Conservation (phyloP, 37 sponge, comb jelly and placozoan genomes). For the Eunapius fragilis region DNA sequence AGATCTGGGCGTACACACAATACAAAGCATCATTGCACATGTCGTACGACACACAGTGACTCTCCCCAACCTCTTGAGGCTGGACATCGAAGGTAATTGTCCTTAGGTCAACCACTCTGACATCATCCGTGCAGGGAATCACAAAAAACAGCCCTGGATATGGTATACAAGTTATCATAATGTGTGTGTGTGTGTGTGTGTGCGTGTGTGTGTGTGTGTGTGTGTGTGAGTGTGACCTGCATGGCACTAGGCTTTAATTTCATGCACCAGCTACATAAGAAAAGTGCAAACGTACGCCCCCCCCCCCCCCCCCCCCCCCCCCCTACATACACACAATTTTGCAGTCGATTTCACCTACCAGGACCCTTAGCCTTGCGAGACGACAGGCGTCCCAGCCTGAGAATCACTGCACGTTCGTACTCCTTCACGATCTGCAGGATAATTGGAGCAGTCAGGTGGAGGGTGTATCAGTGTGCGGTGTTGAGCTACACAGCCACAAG, state of each 20-base stretch:
- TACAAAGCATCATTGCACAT: too few species aligned
- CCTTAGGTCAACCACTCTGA: slow-evolving; percentile 83
- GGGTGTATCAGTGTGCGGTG: too few species aligned
- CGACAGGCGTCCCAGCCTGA: slow-evolving; percentile 87
- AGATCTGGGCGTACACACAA: too few species aligned
- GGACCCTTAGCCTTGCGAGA: slow-evolving; percentile 90
- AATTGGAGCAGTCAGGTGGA: background rate
- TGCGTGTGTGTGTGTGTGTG: too few species aligned
- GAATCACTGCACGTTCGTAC: slow-evolving; percentile 94
- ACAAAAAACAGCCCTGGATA: slow-evolving; percentile 93
- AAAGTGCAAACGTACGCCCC: too few species aligned
- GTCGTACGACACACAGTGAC: background rate
- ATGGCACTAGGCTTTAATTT: too few species aligned
- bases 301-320: too few species aligned
- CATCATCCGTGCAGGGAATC: slow-evolving; percentile 87
- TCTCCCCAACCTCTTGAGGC: slow-evolving; percentile 84
- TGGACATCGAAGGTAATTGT: slow-evolving; percentile 93
- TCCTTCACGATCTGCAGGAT: slow-evolving; percentile 78
- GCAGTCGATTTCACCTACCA: too few species aligned
- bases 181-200: background rate
- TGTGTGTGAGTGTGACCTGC: too few species aligned
- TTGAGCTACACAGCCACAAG: too few species aligned
- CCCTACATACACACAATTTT: too few species aligned
- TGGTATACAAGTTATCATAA: slow-evolving; percentile 7
- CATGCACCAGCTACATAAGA: too few species aligned